phyloP scores from a whole-genome alignment of 2,888 invertebrate genomes.

The Opisthograptis luteolata region DNA sequence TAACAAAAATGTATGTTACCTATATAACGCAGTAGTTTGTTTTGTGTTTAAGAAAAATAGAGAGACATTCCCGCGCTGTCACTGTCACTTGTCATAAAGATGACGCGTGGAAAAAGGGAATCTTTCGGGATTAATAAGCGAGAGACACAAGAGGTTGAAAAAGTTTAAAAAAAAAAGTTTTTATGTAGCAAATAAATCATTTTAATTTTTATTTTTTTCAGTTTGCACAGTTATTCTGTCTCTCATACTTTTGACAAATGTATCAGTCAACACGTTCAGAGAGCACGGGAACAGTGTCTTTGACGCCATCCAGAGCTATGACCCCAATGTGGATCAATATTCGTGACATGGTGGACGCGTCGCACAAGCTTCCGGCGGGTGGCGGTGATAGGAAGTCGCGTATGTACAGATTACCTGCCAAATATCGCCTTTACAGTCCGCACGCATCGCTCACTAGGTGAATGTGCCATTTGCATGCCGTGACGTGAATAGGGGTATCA shows the following conservation, averaged over 20 bases:
- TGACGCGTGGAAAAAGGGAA: too few relatives aligned
- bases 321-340: conserved; percentile 38
- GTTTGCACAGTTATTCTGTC: not conserved
- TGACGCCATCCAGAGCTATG: not conserved
- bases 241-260: not conserved
- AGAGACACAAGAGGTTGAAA: too few relatives aligned
- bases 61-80: too few relatives aligned
- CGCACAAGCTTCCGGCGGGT: conserved; percentile 48
- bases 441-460: conserved; percentile 38
- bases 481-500: conserved; percentile 3
- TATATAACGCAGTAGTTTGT: too few relatives aligned
- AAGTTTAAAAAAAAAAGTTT: too few relatives aligned
- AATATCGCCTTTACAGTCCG: conserved; percentile 49
- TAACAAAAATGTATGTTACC: too few relatives aligned
- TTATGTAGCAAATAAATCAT: too few relatives aligned
- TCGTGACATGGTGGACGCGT: conserved; percentile 32
- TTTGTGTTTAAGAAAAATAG: too few relatives aligned
- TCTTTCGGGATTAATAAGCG: too few relatives aligned
- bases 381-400: conserved; percentile 51
- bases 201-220: too few relatives aligned
- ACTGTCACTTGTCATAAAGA: too few relatives aligned
- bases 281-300: not conserved
- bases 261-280: not conserved
- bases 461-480: conserved; percentile 39
- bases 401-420: conserved; percentile 47